Conservation (phyloP, 2,888 invertebrate genomes). For the Chelonus formosanus region DNA sequence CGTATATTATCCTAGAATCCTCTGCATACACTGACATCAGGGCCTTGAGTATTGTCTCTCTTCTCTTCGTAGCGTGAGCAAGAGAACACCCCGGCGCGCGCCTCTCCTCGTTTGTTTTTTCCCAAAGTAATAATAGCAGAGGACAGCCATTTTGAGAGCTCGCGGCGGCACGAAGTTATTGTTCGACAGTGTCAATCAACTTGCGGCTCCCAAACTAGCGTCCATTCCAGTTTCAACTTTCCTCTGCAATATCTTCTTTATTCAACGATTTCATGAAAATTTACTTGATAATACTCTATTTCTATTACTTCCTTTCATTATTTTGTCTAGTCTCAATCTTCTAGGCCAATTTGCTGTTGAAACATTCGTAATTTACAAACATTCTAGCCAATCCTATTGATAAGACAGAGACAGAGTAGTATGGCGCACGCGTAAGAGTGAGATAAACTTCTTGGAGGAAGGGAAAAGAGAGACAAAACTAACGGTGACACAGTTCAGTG, state of each 20-base stretch:
- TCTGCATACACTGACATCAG: constrained; percentile 36
- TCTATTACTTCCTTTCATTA: background rate
- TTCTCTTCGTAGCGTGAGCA: constrained; percentile 37
- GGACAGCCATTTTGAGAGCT: constrained; percentile 65
- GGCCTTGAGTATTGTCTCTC: constrained; percentile 43
- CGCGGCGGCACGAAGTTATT: constrained; percentile 63
- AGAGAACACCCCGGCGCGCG: constrained; percentile 46
- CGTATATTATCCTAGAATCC: constrained; percentile 18
- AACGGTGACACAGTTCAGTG: constrained; percentile 59
- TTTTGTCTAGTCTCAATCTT: background rate
- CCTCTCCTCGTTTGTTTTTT: constrained; percentile 57
- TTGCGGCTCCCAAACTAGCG: constrained; percentile 35
- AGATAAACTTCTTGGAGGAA: constrained; percentile 22
- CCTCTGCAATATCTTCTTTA: constrained; percentile 4
- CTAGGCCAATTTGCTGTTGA: background rate
- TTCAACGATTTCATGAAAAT: background rate
- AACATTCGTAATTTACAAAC: constrained; percentile 28
- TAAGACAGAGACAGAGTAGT: constrained; percentile 15
- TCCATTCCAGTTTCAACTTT: background rate
- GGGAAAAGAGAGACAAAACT: constrained; percentile 48
- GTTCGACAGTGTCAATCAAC: constrained; percentile 57
- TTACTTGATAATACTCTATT: background rate
- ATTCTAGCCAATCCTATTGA: constrained; percentile 20
- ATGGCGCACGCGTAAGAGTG: constrained; percentile 21
- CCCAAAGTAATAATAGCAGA: constrained; percentile 64